Evolutionary conservation across 2,113 vertebrate species (phyloP), one percentile per base, ranked within the genome.

Genomic region (Vidua macroura): DNA sequence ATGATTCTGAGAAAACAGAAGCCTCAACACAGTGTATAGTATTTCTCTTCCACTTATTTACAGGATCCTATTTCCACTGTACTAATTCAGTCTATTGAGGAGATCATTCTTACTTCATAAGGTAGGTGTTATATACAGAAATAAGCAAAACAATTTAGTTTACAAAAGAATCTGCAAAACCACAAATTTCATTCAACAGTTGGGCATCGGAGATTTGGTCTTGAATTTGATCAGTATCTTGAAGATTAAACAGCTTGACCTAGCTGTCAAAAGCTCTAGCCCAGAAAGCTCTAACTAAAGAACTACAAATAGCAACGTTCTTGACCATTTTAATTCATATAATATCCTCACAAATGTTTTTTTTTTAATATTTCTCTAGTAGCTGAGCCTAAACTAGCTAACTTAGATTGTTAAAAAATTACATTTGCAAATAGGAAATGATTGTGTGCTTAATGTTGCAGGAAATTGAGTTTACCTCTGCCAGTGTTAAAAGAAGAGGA

Each of bases 401-500:
- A 41, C 14, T 37, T 49, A 74, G 41, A 56, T 70, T 60, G n/a
- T 46, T 51, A 69, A 30, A 83, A 85, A 91, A 83, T n/a, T 3
- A 28, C 10, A 66, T 73, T n/a, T 92, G 28, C 51, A 64, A 69
- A n/a, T 66, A 49, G 30, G n/a, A 85, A 80, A 46, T 46, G 7
- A 46, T 23, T 78, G 3, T 19, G 35, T 69, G 23, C 52, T 48
- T 73, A 74, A 84, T 58, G 20, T 87, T 24, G 9, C 60, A 52
- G n/a, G 82, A 62, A 67, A 95, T 1, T 31, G 31, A 67, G 21
- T 46, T 97, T 97, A 98, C 98, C 98, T 98, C 98, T 80, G 98
- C 98, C 92, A 98, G 56, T 43, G 97, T 98, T 78, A 98, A 91
- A 86, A 98, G 98, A 79, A 98, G 97, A 89, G 98, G 98, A 94